Percentiles rank a stretch among this genome's conserved stretches.
Evolutionary conservation across 2,888 invertebrate genomes (phyloP).

Genomic region (Microchrysa polita): DNA sequence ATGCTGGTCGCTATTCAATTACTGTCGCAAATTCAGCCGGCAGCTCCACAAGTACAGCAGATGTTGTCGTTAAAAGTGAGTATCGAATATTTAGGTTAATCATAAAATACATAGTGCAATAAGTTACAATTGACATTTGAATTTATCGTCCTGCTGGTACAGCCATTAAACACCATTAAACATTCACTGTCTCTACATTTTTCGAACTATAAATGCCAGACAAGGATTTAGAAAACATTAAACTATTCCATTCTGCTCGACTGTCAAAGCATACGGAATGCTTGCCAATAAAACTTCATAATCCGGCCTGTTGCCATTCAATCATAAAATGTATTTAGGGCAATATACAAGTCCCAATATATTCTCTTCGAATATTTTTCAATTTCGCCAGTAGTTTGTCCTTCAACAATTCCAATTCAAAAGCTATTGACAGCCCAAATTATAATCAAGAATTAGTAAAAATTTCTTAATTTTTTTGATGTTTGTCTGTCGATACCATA

Average conservation of each 20-base stretch:
- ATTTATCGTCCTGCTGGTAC: too few species aligned
- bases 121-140: too few species aligned
- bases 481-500: conserved; percentile 2
- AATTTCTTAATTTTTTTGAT: background rate
- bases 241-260: background rate
- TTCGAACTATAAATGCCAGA: too few species aligned
- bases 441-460: background rate
- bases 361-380: background rate
- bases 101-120: too few species aligned
- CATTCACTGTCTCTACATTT: too few species aligned
- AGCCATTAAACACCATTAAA: too few species aligned
- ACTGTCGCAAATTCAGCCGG: conserved; percentile 79
- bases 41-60: conserved; percentile 79
- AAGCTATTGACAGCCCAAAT: background rate
- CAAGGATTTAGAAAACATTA: too few species aligned
- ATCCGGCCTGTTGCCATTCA: background rate
- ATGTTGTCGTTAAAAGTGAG: conserved; percentile 81
- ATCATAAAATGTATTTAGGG: background rate
- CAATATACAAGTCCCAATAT: background rate
- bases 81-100: conserved; percentile 48
- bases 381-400: background rate
- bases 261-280: background rate
- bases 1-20: conserved; percentile 83
- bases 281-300: too few species aligned
- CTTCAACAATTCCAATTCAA: background rate